phyloP scores from a whole-genome alignment of 2,113 vertebrate species.

The Pimephales promelas region DNA sequence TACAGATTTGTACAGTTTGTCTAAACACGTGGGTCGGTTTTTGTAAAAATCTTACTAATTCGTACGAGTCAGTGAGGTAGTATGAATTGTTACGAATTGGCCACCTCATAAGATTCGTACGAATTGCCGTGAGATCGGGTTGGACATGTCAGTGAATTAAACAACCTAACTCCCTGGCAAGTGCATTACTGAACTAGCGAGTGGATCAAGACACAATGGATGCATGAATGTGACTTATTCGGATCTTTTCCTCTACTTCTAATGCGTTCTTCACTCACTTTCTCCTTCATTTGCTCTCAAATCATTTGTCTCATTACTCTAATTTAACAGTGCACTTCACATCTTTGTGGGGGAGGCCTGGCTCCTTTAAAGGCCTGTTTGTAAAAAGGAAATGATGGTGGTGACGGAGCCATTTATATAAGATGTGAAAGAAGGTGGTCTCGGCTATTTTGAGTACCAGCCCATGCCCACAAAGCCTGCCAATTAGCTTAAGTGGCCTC shows the following conservation, averaged over 20 bases:
- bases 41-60: no score
- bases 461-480: slow-evolving; percentile 48
- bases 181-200: neutral
- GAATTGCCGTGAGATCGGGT: no score
- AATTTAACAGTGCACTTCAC: slow-evolving; percentile 58
- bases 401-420: slow-evolving; percentile 51
- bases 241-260: neutral
- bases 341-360: slow-evolving; percentile 45
- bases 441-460: slow-evolving; percentile 52
- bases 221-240: neutral
- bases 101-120: no score
- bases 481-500: slow-evolving; percentile 67
- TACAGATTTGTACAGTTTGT: no score
- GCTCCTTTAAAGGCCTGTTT: slow-evolving; percentile 56
- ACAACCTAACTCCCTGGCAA: neutral
- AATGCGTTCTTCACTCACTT: neutral
- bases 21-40: no score
- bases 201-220: neutral
- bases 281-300: slow-evolving; percentile 35
- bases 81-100: no score
- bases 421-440: slow-evolving; percentile 42
- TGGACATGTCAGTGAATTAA: slow-evolving; percentile 8
- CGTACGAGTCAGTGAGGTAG: no score
- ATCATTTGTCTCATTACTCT: slow-evolving; percentile 55
- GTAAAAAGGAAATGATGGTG: slow-evolving; percentile 59